These are phyloP conservation scores for Ceratosolen solmsi DNA, from an alignment of 1,140 invertebrate genomes.

Conservation along the genomic window DNA sequence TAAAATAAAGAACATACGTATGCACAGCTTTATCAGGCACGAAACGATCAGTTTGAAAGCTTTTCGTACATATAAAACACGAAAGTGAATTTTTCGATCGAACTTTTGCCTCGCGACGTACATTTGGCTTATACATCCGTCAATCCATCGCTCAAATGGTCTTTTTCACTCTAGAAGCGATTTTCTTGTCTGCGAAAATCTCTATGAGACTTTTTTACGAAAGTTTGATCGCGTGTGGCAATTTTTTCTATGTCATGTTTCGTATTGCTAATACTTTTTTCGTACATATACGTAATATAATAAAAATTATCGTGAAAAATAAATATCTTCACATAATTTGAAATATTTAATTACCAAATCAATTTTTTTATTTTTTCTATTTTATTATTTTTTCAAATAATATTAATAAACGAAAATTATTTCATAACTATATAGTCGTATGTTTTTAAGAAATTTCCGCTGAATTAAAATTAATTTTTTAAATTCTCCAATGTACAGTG, in stretches of 20 bases:
- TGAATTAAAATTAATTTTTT: too few relatives aligned
- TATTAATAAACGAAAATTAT: too few relatives aligned
- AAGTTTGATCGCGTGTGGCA: slow-evolving; percentile 28
- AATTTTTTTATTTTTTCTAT: neutral
- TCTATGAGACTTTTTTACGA: slow-evolving; percentile 33
- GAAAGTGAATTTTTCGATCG: slow-evolving; percentile 48
- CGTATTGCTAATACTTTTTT: slow-evolving; percentile 25
- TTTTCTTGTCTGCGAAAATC: slow-evolving; percentile 46
- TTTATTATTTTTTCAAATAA: too few relatives aligned
- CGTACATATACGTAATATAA: neutral
- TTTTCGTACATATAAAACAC: slow-evolving; percentile 43
- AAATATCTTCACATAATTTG: neutral
- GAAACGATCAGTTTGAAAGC: slow-evolving; percentile 48
- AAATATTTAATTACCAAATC: neutral
- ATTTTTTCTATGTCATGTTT: slow-evolving; percentile 41
- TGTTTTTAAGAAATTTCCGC: too few relatives aligned
- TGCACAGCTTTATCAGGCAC: slow-evolving; percentile 32
- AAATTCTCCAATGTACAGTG: too few relatives aligned
- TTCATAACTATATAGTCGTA: too few relatives aligned
- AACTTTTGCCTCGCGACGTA: slow-evolving; percentile 40
- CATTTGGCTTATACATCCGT: slow-evolving; percentile 47
- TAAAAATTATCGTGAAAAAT: neutral
- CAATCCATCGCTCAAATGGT: slow-evolving; percentile 45
- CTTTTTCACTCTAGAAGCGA: slow-evolving; percentile 42
- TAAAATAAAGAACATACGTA: slow-evolving; percentile 30